Conservation (phyloP, 1,140 invertebrate species). For the Lanistes nyassanus region DNA sequence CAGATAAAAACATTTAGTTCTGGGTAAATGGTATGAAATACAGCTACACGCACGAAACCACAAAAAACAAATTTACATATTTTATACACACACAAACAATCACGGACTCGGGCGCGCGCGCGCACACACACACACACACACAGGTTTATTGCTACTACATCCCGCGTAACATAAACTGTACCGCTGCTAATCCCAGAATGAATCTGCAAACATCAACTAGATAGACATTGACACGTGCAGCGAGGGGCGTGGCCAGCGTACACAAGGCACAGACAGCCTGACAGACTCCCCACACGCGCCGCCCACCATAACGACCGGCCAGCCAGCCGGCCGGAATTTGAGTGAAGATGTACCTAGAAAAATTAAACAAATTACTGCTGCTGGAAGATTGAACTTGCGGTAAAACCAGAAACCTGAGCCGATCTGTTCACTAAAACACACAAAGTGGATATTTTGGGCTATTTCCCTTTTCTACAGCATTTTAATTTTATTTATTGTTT, state of each 20-base stretch:
- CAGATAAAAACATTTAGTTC: neutral
- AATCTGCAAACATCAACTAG: constrained; percentile 41
- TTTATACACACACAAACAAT: neutral
- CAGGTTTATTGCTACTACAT: neutral
- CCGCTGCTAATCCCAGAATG: constrained; percentile 45
- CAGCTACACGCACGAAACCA: neutral
- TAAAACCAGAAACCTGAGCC: too few species aligned
- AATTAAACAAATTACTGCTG: neutral
- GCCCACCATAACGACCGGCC: constrained; percentile 57
- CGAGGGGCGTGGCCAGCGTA: constrained; percentile 45
- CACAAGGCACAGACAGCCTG: constrained; percentile 38
- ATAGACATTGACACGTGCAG: constrained; percentile 39
- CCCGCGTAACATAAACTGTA: constrained; percentile 6
- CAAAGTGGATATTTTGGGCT: too few species aligned
- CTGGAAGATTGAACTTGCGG: too few species aligned
- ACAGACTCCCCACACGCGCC: constrained; percentile 46
- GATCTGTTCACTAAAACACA: too few species aligned
- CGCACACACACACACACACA: too few species aligned
- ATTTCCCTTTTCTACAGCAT: too few species aligned
- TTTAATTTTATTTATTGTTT: too few species aligned
- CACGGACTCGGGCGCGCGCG: neutral
- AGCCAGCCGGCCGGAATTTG: constrained; percentile 71
- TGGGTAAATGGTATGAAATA: neutral
- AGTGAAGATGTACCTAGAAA: constrained; percentile 28
- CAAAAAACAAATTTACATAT: neutral